Evolutionary conservation across 1,140 invertebrate species (phyloP).

Genomic region (Cotesia vestalis): DNA sequence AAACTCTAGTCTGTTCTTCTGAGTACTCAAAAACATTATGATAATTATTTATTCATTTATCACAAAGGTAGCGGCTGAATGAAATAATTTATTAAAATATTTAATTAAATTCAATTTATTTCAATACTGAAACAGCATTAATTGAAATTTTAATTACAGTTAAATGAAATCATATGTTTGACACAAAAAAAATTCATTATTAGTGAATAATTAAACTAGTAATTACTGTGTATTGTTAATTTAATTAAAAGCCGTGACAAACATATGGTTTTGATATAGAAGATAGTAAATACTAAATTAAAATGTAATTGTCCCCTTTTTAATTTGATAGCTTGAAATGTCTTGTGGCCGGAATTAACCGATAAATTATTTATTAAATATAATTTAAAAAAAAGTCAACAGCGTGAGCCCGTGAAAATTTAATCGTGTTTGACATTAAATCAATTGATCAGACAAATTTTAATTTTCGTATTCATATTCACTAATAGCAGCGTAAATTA

Average conservation of each 20-base stretch:
- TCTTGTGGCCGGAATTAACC: slow-evolving; percentile 7
- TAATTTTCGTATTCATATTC: background rate
- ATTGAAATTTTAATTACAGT: slow-evolving; percentile 13
- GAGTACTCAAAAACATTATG: too few species aligned
- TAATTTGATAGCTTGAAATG: slow-evolving; percentile 28
- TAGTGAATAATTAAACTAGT: background rate
- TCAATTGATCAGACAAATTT: background rate
- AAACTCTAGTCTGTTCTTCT: too few species aligned
- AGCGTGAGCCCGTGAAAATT: slow-evolving; percentile 22
- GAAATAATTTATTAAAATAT: too few species aligned
- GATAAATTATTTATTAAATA: background rate
- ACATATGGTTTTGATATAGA: slow-evolving; percentile 1
- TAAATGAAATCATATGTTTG: slow-evolving; percentile 1
- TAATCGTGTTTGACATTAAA: slow-evolving; percentile 2
- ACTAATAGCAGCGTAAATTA: too few species aligned
- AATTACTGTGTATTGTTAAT: background rate
- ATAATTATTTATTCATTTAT: too few species aligned
- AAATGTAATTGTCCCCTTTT: slow-evolving; percentile 22
- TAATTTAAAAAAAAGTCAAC: slow-evolving; percentile 23
- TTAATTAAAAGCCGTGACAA: slow-evolving; percentile 16
- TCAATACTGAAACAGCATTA: background rate
- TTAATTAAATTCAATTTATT: too few species aligned
- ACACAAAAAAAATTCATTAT: background rate
- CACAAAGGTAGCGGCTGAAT: too few species aligned
- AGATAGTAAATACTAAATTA: slow-evolving; percentile 4